Evolutionary conservation across 2,797 vertebrate genomes (phyloP), one percentile per base, ranked within the genome.

Genomic region (Parotocinclus haroldoi): DNA sequence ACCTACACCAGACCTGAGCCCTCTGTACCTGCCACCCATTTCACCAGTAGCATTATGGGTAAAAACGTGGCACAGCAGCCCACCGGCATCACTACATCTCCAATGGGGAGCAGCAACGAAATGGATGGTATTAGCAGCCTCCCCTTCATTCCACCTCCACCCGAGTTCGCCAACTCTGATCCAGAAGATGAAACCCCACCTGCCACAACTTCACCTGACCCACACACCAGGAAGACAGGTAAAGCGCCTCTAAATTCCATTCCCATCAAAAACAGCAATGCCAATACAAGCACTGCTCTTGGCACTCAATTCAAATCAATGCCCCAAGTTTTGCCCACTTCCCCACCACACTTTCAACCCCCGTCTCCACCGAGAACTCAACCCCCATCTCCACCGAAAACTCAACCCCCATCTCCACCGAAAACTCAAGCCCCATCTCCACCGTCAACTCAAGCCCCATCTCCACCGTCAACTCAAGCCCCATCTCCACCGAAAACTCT

Each of bases 121-220:
- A 72, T 18, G 9, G 75, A 68, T 37, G 48, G 18, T 1, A 19
- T 56, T 42, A 38, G 52, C 38, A 13, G 56, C 18, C 12, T 83
- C 17, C 58, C 75, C 5, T 63, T 92, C 10, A 86, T 92, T 17
- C 87, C 90, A 57, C 91, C 91, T 0, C 91, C 91, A 0, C 88
- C 89, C 53, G 89, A 90, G 73, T 92, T 92, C 77, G 82, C 80
- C 9, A 83, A 83, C 62, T 74, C 63, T 4, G 83, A 80, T 45
- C 75, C 69, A 4, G 81, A 78, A 6, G 40, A 79, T 19, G 83
- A 81, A 14, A 70, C 76, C 4, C 83, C 85, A 16, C 83, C 87
- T 5, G 76, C 72, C 53, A 69, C 78, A 1, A 51, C 37, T 68
- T 79, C 86, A 38, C 85, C 89, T 14, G 78, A 80, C 53, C 82